Evolutionary conservation across 2,888 invertebrate species (phyloP), one percentile per base, ranked within the genome.

Genomic region (Parnassius orleans): DNA sequence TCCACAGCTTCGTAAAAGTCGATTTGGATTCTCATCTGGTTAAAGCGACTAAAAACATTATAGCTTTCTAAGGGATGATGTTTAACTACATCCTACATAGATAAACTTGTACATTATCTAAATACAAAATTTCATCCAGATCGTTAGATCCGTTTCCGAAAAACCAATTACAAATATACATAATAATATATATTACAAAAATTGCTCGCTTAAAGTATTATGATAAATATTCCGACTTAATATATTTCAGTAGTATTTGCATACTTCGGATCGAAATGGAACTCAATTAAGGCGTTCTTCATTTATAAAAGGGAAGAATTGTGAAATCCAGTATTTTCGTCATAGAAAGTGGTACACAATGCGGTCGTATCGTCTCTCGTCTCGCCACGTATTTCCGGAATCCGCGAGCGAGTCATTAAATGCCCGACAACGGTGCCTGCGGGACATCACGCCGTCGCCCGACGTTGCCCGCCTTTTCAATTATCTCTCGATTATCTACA

Each of bases 261-360:
- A 57, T 42, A 44, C 54, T 15, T 44, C 11, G 33, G 14, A 58
- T 69, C 60, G 50, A 61, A 67, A 68, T 55, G 61, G 55, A 60
- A 68, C 65, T 69, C 65, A 71, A 69, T 71, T 68, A 66, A 68
- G 67, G 65, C 60, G 66, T 55, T 56, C 64, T 73, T 75, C 75
- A 79, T 76, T 79, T 76, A 78, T 79, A 79, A 77, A 76, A 77
- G 78, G 75, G 75, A 73, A 75, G 78, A 83, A 84, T 87, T 80
- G 79, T 82, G 83, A 86, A 86, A 87, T 87, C 86, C 86, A 87
- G 86, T 86, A 87, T 87, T 85, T 78, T 80, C 79, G 79, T 83
- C 81, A 84, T 86, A 82, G 86, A 87, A 86, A 88, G 79, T 85
- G 86, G 85, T 83, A 76, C 82, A 89, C 87, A 90, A 90, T 88